A percentile compares a stretch with the other conserved stretches of the same genome.
Evolutionary conservation across 2,113 vertebrate species (phyloP).

Genomic region (Pan paniscus): DNA sequence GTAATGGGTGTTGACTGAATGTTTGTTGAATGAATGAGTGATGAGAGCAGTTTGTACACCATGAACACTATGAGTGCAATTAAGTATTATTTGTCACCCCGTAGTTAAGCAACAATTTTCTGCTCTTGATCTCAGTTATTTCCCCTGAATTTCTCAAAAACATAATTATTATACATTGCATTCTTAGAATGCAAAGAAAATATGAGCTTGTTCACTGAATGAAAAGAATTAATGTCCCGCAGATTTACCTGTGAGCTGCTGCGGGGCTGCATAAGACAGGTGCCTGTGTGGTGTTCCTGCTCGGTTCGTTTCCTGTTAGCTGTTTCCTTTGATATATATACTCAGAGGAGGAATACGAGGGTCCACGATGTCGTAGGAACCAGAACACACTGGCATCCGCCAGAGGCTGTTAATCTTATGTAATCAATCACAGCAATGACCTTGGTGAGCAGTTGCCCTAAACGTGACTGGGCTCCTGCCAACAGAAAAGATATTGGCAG

Average conservation of each 20-base stretch:
- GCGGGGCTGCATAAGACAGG: no score
- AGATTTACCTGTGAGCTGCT: no score
- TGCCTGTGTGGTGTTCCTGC: no score
- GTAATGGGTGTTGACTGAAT: background rate
- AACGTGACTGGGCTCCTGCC: background rate
- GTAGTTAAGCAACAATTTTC: background rate
- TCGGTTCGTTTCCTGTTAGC: background rate
- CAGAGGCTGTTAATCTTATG: background rate
- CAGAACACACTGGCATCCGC: background rate
- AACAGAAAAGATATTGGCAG: background rate
- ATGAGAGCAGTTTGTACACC: background rate
- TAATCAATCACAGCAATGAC: conserved; percentile 28
- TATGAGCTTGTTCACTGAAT: background rate
- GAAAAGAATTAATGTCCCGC: background rate
- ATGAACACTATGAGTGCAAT: background rate
- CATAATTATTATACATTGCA: background rate
- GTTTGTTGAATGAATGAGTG: background rate
- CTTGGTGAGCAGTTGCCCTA: conserved; percentile 36
- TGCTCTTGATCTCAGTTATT: background rate
- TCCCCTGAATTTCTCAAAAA: background rate
- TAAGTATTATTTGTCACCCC: no score
- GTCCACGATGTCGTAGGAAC: fast-evolving
- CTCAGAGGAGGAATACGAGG: background rate
- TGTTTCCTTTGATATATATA: background rate
- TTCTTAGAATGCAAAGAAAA: background rate